Evolutionary conservation across 2,113 vertebrate species (phyloP).

Genomic region (Tapirus terrestris): DNA sequence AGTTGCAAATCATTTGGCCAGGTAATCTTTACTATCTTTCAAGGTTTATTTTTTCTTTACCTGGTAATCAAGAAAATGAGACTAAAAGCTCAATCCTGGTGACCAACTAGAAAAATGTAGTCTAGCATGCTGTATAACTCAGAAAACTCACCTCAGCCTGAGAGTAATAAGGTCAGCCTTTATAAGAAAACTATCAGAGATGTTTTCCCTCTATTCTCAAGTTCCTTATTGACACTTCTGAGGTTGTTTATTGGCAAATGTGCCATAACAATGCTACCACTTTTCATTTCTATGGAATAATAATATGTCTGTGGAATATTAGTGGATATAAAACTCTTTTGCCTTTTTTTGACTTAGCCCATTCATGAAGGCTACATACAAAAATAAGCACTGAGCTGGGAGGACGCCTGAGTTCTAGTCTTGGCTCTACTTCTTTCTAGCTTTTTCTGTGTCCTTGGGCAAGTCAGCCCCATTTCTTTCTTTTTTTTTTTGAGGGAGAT

Average conservation of each 20-base stretch:
- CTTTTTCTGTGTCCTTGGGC: not conserved
- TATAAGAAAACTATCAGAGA: not conserved
- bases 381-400: not conserved
- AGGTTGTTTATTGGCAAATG: conserved; percentile 23
- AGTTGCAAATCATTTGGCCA: conserved; percentile 17
- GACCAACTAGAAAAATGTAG: conserved; percentile 26
- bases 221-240: not conserved
- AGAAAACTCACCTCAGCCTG: not conserved
- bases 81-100: conserved; percentile 13
- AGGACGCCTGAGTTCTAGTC: not conserved
- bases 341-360: not conserved
- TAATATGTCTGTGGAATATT: not conserved
- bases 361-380: not conserved
- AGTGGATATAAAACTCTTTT: not conserved
- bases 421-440: not conserved
- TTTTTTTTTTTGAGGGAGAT: too few species aligned
- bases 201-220: not conserved
- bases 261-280: not conserved
- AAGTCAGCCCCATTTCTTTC: not conserved
- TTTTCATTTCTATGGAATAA: conserved; percentile 25
- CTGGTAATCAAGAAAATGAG: conserved; percentile 46
- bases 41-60: conserved; percentile 42
- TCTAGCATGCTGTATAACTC: not conserved
- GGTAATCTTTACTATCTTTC: conserved; percentile 23
- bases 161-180: not conserved